phyloP scores from a whole-genome alignment of 2,888 invertebrate species.

The Hirtodrosophila cameraria region DNA sequence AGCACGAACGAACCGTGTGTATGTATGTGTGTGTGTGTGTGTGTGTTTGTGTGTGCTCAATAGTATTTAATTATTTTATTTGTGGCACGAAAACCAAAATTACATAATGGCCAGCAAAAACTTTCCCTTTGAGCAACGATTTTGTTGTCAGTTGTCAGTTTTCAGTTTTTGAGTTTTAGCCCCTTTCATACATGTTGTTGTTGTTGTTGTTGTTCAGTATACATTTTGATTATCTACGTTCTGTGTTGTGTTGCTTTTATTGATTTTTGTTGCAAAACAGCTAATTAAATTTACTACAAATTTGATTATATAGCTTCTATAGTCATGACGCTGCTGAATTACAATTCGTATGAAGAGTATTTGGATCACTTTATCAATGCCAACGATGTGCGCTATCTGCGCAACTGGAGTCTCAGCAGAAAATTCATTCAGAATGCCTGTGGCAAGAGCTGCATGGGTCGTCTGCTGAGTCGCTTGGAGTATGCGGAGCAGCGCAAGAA shows the following conservation, averaged over 20 bases:
- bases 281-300: conserved; percentile 2
- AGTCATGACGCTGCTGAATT: conserved; percentile 42
- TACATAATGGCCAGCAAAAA: conserved; percentile 13
- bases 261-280: neutral
- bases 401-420: conserved; percentile 31
- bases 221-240: conserved; percentile 7
- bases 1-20: conserved; percentile 25
- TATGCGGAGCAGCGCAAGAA: conserved; percentile 26
- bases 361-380: conserved; percentile 49
- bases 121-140: conserved; percentile 28
- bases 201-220: neutral
- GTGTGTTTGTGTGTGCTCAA: conserved; percentile 14
- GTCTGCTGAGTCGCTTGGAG: conserved; percentile 38
- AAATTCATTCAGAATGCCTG: conserved; percentile 29
- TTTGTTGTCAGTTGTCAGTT: conserved; percentile 39
- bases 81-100: conserved; percentile 24
- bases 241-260: neutral
- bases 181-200: neutral
- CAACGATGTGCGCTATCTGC: conserved; percentile 43
- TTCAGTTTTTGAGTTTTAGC: conserved; percentile 2
- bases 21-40: conserved; percentile 6
- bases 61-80: conserved; percentile 61
- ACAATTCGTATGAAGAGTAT: conserved; percentile 44
- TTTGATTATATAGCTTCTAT: neutral
- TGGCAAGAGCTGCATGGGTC: conserved; percentile 39